Conservation (phyloP, 2,888 invertebrate genomes). For the Metallyticus violacea region DNA sequence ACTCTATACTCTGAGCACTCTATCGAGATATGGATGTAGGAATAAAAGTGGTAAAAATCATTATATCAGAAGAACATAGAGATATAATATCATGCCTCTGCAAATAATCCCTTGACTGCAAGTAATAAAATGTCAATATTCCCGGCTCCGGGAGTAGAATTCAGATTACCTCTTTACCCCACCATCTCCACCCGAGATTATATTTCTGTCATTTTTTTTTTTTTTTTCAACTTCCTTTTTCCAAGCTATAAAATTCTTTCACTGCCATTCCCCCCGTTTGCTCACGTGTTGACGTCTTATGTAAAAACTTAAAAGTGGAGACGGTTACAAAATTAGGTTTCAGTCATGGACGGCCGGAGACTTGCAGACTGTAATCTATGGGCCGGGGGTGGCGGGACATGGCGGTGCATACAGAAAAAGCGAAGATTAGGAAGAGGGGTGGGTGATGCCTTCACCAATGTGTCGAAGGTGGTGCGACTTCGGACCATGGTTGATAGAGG, state of each 20-base stretch:
- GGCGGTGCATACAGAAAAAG: constrained; percentile 1
- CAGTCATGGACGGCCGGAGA: background rate
- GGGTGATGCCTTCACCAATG: background rate
- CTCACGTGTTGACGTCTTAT: background rate
- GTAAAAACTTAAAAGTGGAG: background rate
- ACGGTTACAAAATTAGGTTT: constrained; percentile 4
- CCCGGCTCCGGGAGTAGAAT: background rate
- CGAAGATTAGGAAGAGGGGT: background rate
- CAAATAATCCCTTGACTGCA: background rate
- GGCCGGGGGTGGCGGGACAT: background rate
- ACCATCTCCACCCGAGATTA: background rate
- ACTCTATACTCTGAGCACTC: background rate
- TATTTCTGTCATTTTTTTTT: background rate
- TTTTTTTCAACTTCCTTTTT: background rate
- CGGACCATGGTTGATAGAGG: background rate
- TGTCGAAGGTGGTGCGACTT: background rate
- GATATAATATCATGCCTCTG: background rate
- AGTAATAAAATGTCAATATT: background rate
- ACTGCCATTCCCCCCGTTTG: background rate
- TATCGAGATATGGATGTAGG: background rate
- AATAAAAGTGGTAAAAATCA: background rate
- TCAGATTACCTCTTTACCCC: background rate
- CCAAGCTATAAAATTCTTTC: background rate
- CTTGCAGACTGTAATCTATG: background rate
- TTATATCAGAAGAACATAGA: background rate